Evolutionary conservation across 2,113 vertebrate species (phyloP), one percentile per base, ranked within the genome.

Genomic region (Pangasianodon hypophthalmus): DNA sequence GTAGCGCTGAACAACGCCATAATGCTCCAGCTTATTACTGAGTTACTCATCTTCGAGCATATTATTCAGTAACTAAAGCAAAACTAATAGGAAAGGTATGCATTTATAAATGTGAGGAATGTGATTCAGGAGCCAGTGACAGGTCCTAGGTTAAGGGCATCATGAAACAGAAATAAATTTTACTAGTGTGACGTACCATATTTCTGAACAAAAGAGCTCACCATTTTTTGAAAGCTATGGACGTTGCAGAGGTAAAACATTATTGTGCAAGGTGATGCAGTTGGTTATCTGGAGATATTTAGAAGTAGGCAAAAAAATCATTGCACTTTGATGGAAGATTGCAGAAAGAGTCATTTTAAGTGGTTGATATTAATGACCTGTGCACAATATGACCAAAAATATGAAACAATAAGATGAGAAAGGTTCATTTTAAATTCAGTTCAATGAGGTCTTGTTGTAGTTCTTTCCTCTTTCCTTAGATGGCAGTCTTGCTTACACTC

Each of bases 391-490:
- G 44, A 54, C 13, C 26, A 50, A 80, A 80, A 80, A 80, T 80
- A 50, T n/a, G 6, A 81, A 54, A n/a, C 1, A 82, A 1, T 18
- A 83, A 29, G 21, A 46, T 84, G 21, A 84, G 21, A 18, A 60
- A 32, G 56, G 19, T 58, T 60, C 1, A 84, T 41, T 21, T 8
- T 24, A 16, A 19, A 58, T 83, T 60, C 21, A 1, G 46, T 11
- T 58, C 26, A 73, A 21, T n/a, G 41, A 60, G 60, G 19, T 80
- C 46, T 60, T 19, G n/a, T 29, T 91, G 91, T 87, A 93, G 58
- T 93, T 92, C 84, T 67, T 56, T 56, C 37, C 80, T 26, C 67
- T 58, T 19, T 90, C 93, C 75, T 86, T 91, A 94, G 92, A 92
- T 93, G 94, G 93, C 88, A 54, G 79, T 83, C 41, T 89, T 87